Conservation (phyloP, 1,140 invertebrate genomes). For the Mamestra configurata region DNA sequence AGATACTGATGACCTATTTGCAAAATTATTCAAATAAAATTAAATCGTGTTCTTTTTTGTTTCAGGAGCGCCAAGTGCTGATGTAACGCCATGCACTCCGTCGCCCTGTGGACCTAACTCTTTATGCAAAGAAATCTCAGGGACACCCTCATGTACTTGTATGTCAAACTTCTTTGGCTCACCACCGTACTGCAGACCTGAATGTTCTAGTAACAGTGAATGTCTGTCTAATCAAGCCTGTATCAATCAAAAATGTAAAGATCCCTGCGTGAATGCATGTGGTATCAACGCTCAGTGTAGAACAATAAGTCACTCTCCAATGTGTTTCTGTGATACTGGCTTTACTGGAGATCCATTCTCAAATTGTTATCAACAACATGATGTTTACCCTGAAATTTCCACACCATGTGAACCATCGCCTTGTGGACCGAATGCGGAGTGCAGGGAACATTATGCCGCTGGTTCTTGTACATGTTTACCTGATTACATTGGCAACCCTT, state of each 20-base stretch:
- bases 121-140: constrained; percentile 90
- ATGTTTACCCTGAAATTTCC: constrained; percentile 65
- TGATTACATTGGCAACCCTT: constrained; percentile 92
- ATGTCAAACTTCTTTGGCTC: constrained; percentile 90
- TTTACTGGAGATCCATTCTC: constrained; percentile 90
- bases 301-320: constrained; percentile 91
- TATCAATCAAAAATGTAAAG: constrained; percentile 91
- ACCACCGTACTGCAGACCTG: constrained; percentile 92
- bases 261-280: constrained; percentile 92
- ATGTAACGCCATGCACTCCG: constrained; percentile 89
- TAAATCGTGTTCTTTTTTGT: constrained; percentile 26
- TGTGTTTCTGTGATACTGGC: constrained; percentile 90
- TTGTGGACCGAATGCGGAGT: constrained; percentile 91
- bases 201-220: constrained; percentile 92
- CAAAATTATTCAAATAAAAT: background rate
- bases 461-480: constrained; percentile 90
- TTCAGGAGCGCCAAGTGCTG: constrained; percentile 78
- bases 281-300: constrained; percentile 91
- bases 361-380: constrained; percentile 77
- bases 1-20: background rate
- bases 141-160: constrained; percentile 90
- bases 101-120: constrained; percentile 93
- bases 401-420: constrained; percentile 91
- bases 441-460: constrained; percentile 90
- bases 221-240: constrained; percentile 92